phyloP scores from a whole-genome alignment of 2,113 vertebrate species.

The Rafetus swinhoei region DNA sequence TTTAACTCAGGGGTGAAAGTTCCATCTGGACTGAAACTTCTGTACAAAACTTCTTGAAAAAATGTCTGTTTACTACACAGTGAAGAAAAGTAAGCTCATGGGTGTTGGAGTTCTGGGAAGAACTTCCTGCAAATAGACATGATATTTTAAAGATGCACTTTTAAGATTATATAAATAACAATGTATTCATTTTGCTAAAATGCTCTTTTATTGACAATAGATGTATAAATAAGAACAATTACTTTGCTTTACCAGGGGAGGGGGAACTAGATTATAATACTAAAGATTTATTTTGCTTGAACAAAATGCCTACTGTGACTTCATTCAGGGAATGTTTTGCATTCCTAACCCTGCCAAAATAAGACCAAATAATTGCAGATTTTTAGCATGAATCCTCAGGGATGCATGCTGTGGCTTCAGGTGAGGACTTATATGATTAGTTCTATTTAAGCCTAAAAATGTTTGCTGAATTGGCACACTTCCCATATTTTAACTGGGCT shows the following conservation, averaged over 20 bases:
- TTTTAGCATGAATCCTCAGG: not conserved
- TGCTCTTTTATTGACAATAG: constrained; percentile 7
- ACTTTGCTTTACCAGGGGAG: not conserved
- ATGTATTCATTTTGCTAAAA: constrained; percentile 53
- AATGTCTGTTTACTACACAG: not conserved
- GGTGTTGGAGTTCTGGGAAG: not conserved
- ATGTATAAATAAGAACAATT: constrained; percentile 28
- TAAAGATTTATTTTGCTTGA: constrained; percentile 29
- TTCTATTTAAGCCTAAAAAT: constrained; percentile 22
- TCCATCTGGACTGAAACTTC: not conserved
- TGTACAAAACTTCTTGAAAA: not conserved
- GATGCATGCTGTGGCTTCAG: not conserved
- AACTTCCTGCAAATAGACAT: not conserved
- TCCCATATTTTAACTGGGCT: not conserved
- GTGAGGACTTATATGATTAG: not conserved
- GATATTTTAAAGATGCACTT: constrained; percentile 51
- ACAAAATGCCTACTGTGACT: constrained; percentile 27
- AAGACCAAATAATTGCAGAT: constrained; percentile 2
- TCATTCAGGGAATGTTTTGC: not conserved
- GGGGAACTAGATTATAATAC: not conserved
- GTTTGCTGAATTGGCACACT: not conserved
- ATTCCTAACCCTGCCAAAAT: constrained; percentile 18
- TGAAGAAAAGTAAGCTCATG: not conserved
- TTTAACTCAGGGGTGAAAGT: not conserved
- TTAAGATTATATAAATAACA: constrained; percentile 37